phyloP scores from a whole-genome alignment of 2,888 invertebrate genomes.

The Lathronympha strigana region DNA sequence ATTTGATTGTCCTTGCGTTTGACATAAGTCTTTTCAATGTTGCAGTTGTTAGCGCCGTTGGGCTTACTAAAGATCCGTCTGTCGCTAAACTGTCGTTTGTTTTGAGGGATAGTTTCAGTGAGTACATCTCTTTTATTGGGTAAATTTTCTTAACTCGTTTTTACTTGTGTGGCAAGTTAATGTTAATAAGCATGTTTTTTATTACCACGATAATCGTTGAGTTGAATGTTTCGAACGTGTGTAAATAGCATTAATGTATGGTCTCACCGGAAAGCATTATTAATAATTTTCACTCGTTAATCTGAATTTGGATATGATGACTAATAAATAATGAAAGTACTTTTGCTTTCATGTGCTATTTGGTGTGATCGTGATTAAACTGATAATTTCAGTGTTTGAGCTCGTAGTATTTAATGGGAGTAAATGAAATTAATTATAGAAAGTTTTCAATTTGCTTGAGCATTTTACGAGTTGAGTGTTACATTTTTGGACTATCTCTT shows the following conservation, averaged over 20 bases:
- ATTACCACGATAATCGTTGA: not conserved
- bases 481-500: too few relatives aligned
- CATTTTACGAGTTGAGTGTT: too few relatives aligned
- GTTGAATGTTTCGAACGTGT: slow-evolving; percentile 17
- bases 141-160: not conserved
- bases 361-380: not conserved
- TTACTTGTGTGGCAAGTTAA: not conserved
- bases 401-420: too few relatives aligned
- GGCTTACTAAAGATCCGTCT: slow-evolving; percentile 35
- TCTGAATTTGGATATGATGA: slow-evolving; percentile 14
- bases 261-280: slow-evolving; percentile 15
- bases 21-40: slow-evolving; percentile 20
- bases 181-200: not conserved
- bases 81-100: slow-evolving; percentile 40
- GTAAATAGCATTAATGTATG: slow-evolving; percentile 22
- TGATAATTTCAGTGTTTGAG: not conserved
- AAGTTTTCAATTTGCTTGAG: too few relatives aligned
- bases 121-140: not conserved
- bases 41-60: not conserved
- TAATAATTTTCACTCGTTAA: slow-evolving; percentile 35
- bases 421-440: too few relatives aligned
- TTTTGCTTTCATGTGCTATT: slow-evolving; percentile 12
- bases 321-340: not conserved
- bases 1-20: not conserved
- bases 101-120: not conserved